Conservation (phyloP, 2,797 vertebrate genomes). For the Lepus oiostolus region DNA sequence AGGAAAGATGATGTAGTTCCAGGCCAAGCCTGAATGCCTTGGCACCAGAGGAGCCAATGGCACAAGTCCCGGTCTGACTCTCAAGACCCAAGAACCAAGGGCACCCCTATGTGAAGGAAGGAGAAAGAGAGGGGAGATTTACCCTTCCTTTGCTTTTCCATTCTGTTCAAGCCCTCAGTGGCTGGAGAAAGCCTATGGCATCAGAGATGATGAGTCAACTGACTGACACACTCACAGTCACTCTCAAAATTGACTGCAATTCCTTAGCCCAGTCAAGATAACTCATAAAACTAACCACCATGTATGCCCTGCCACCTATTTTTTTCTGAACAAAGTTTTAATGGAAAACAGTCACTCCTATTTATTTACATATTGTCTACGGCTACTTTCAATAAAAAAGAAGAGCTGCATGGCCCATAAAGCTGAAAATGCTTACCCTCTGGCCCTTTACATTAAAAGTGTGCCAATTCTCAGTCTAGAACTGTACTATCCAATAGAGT, state of each 20-base stretch:
- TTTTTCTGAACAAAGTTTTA: neutral
- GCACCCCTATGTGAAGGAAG: neutral
- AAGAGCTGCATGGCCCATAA: neutral
- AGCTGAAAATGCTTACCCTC: neutral
- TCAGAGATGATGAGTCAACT: no score
- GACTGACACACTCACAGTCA: neutral
- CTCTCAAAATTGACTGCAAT: neutral
- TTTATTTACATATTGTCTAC: neutral
- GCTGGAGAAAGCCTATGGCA: neutral
- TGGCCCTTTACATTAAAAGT: neutral
- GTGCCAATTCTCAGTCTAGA: neutral
- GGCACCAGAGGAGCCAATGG: neutral
- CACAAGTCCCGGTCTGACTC: neutral
- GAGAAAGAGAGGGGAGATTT: neutral
- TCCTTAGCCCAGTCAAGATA: neutral
- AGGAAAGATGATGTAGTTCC: neutral
- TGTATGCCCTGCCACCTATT: neutral
- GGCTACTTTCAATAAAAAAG: neutral
- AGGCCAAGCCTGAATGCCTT: neutral
- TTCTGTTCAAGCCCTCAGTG: neutral
- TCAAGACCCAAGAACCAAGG: neutral
- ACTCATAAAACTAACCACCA: neutral
- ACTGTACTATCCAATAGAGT: neutral
- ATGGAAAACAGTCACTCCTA: neutral
- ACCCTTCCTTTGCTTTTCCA: neutral